These are phyloP conservation scores for Epinotia bilunana DNA, from an alignment of 2,888 invertebrate genomes.

Conservation along the genomic window DNA sequence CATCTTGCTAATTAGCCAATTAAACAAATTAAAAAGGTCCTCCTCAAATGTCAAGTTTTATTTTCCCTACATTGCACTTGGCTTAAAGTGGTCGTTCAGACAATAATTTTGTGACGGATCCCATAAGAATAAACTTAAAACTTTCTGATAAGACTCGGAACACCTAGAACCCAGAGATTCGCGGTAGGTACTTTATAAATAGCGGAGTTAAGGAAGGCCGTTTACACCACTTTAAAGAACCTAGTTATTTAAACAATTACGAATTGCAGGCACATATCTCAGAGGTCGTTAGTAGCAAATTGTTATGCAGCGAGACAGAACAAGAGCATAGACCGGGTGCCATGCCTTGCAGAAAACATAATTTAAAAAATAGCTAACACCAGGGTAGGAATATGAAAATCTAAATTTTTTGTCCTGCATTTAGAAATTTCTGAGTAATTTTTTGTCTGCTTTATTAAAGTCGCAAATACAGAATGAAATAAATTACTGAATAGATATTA, in stretches of 20 bases:
- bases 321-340: conserved; percentile 18
- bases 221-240: too few species aligned
- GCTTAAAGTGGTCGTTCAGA: too few species aligned
- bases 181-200: too few species aligned
- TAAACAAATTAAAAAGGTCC: too few species aligned
- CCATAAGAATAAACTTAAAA: too few species aligned
- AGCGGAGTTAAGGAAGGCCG: too few species aligned
- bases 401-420: not conserved
- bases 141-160: too few species aligned
- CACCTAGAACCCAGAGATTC: too few species aligned
- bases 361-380: conserved; percentile 14
- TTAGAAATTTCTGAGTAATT: not conserved
- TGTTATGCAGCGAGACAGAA: conserved; percentile 36
- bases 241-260: not conserved
- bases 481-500: not conserved
- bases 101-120: too few species aligned
- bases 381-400: conserved; percentile 16
- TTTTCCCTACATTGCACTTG: too few species aligned
- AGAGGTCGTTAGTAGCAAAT: conserved; percentile 26
- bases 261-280: not conserved
- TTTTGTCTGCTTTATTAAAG: not conserved
- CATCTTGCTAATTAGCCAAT: too few species aligned
- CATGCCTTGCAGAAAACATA: conserved; percentile 16
- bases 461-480: not conserved
- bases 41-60: too few species aligned